Evolutionary conservation across 1,140 invertebrate species (phyloP), one percentile per base, ranked within the genome.

Genomic region (Brachionus rubens): DNA sequence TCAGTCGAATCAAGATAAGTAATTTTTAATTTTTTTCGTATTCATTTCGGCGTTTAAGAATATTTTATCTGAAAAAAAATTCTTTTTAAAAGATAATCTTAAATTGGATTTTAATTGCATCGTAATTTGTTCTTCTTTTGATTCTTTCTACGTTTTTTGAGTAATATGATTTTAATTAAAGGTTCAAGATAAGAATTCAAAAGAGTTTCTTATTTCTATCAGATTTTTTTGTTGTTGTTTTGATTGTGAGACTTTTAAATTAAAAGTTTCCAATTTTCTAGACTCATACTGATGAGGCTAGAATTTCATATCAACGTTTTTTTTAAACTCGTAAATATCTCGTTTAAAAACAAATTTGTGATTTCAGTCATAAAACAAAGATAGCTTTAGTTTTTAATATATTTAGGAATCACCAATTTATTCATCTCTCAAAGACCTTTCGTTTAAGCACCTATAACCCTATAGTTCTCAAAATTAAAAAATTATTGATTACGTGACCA

Each of bases 121-220:
- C n/a, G n/a, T n/a, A n/a, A n/a, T 59, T 59, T 33, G 54, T 59
- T 16, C 12, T 59, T 9, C 4, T n/a, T 33, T 16, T 59, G 2
- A 36, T 59, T 33, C 28, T 36, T 59, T 59, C 30, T 36, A 33
- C 19, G 33, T 28, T 59, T 36, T 59, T 59, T 36, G 54, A 59
- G 54, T 59, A 59, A 59, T 59, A 59, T 59, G 54, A 59, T 59
- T 59, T 59, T 59, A 59, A 59, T 59, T 59, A 59, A 59, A 59
- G 54, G 54, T 33, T 33, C 33, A 36, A 36, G 21, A 36, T 33
- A 28, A 59, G 36, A 59, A 33, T 33, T 33, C 26, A 19, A 14
- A 1, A 12, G 19, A 28, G 30, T 33, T 6, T 59, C 30, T 36
- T 59, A 59, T 28, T 59, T 59, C 54, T 59, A 54, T 54, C 33